A percentile compares a stretch with the other conserved stretches of the same genome.
phyloP scores from a whole-genome alignment of 35 echinoderm and acorn worm genomes.

The Apostichopus californicus region DNA sequence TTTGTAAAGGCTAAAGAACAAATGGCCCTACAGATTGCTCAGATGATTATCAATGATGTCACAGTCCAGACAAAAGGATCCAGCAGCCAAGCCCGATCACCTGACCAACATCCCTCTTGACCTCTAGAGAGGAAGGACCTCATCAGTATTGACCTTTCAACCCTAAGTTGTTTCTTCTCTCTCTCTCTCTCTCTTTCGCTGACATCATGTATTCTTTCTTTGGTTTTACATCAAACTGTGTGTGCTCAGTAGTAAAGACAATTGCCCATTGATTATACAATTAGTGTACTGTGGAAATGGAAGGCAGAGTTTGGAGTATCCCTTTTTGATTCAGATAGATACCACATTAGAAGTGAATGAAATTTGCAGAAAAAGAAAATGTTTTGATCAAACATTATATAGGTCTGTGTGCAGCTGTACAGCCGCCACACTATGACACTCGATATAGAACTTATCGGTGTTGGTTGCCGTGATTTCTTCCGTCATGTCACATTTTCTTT shows the following conservation, averaged over 20 bases:
- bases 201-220: not conserved
- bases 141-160: not conserved
- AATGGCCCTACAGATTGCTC: constrained; percentile 97
- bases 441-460: no score
- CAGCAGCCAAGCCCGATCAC: constrained; percentile 29
- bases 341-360: no score
- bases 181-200: no score
- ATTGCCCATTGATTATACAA: not conserved
- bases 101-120: not conserved
- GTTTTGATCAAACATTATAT: no score
- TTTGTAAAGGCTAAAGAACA: constrained; percentile 86
- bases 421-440: no score
- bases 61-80: constrained; percentile 78
- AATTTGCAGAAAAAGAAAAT: no score
- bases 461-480: no score
- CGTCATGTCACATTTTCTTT: no score
- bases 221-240: not conserved
- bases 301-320: no score
- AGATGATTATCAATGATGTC: constrained; percentile 99
- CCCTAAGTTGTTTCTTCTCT: not conserved
- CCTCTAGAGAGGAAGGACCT: not conserved
- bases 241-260: not conserved
- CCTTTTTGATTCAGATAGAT: no score
- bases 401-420: no score
- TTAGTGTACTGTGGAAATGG: no score